A percentile compares a stretch with the other conserved stretches of the same genome.
These are phyloP conservation scores for Aleadryas rufinucha DNA, from an alignment of 2,113 vertebrate genomes.

Conservation along the genomic window DNA sequence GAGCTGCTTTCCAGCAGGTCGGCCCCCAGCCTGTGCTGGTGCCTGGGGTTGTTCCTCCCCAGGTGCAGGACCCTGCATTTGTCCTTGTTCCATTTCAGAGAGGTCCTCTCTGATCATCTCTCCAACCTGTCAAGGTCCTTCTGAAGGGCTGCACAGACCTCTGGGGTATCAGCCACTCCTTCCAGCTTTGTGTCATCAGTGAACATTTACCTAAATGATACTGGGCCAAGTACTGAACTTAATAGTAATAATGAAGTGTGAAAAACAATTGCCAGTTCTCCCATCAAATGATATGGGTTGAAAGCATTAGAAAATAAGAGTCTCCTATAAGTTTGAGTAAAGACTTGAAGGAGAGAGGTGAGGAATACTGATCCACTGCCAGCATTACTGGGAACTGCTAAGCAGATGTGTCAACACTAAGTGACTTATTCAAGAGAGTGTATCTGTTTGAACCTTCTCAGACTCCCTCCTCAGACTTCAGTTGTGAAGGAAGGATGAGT, in stretches of 20 bases:
- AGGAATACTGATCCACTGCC: background rate
- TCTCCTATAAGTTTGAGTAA: background rate
- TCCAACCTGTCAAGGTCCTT: fast-evolving
- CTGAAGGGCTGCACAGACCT: background rate
- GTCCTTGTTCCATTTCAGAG: background rate
- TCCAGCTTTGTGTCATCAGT: background rate
- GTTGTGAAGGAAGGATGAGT: background rate
- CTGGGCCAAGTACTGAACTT: background rate
- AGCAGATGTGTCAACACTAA: background rate
- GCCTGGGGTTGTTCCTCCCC: background rate
- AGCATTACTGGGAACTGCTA: background rate
- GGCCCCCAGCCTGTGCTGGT: background rate
- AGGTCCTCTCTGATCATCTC: background rate
- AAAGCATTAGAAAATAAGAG: background rate
- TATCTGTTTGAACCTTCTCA: background rate
- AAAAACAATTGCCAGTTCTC: background rate
- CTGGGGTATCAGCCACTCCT: background rate
- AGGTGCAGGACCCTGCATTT: background rate
- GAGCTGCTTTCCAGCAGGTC: background rate
- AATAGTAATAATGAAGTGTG: background rate
- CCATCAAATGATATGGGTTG: background rate
- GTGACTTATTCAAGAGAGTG: background rate
- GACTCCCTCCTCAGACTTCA: background rate
- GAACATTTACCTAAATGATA: background rate
- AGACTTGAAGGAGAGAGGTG: background rate